phyloP scores from a whole-genome alignment of 2,113 vertebrate genomes.

The Sylvia atricapilla region DNA sequence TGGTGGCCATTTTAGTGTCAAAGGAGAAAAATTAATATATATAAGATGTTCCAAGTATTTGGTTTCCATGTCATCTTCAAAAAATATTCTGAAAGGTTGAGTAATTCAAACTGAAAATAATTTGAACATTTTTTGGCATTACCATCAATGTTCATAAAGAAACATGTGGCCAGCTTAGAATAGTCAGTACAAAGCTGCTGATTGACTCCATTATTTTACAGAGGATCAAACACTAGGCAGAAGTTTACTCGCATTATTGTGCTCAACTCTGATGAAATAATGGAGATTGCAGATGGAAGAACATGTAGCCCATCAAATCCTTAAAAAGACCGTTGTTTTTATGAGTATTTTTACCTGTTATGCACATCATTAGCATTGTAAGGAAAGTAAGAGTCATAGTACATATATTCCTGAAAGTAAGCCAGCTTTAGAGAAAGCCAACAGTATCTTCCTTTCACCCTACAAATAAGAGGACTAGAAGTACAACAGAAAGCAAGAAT shows the following conservation, averaged over 20 bases:
- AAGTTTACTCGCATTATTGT: not conserved
- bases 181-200: not conserved
- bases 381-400: not conserved
- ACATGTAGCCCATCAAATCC: not conserved
- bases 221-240: not conserved
- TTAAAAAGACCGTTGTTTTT: not conserved
- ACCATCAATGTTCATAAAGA: not conserved
- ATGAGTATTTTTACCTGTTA: not conserved
- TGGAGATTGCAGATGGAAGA: not conserved
- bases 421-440: not conserved
- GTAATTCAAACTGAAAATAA: not conserved
- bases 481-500: not conserved
- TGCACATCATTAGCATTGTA: not conserved
- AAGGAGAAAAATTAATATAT: not conserved
- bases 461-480: not conserved
- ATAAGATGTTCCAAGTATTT: not conserved
- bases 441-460: not conserved
- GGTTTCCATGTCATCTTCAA: not conserved
- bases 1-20: not conserved
- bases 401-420: not conserved
- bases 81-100: not conserved
- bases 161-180: not conserved
- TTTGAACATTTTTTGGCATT: not conserved
- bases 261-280: not conserved
- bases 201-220: not conserved